Base-by-base conservation (phyloP, 2,113 vertebrate genomes). In the Gambusia affinis region DNA sequence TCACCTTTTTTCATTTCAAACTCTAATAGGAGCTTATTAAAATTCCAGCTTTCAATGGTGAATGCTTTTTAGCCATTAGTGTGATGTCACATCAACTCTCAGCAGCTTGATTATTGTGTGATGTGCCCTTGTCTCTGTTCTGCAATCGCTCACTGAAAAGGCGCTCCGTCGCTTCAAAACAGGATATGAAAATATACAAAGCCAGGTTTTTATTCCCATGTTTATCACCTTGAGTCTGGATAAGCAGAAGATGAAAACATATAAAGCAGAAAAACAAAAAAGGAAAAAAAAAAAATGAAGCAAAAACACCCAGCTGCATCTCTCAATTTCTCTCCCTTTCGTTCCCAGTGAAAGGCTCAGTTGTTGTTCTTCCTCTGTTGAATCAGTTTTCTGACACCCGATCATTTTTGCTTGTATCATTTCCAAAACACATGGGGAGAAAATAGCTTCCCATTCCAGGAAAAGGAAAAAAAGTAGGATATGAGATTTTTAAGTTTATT, bases 181-280 rank as follows among this genome's bases (percentile, higher is more conserved):
- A 70, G 85, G 72, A 81, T 86, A 83, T 83, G 77, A 81, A 90
- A 85, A 83, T 73, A 69, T 27, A 83, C 86, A 88, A 84, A 86
- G 76, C 69, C 67, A 14, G 61, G 42, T 79, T 85, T 86, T 86
- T 84, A 84, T 86, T 81, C 79, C 77, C 73, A 76, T 89, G 87
- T 87, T 88, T 83, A 87, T 90, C 87, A 87, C 86, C 84, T 88
- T 86, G 83, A 91, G 75, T 88, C 78, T 54, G 71, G 75, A 83
- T 83, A 78, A 61, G 75, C 61, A 1, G 81, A 10, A 7, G 69
- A 80, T 79, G 85, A 83, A 86, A 80, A 79, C 67, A 62, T 33
- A 83, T 61, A 75, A 86, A 87, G 75, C 75, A 72, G 76, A 31
- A 70, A 75, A 29, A 1, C 19, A 57, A 57, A 57, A 57, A 57